Base-by-base conservation (phyloP, 2,797 vertebrate species). In the Acridotheres tristis region DNA sequence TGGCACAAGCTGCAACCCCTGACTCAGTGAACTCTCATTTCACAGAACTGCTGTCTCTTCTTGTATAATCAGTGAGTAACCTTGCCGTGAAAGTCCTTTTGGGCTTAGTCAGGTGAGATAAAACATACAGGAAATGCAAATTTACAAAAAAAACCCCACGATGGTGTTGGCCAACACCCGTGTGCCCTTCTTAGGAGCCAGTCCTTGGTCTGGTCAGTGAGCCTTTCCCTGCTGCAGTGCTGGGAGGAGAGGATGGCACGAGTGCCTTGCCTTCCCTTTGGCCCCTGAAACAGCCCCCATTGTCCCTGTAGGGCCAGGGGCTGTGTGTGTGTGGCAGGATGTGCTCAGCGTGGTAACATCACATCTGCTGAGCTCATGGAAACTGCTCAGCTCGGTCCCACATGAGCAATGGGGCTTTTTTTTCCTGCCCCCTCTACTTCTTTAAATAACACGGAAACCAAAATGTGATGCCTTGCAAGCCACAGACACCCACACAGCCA, bases 281-380 rank as follows among this genome's bases (percentile, higher is more conserved):
- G 32, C 32, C 72, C n/a, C 87, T 20, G 18, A 6, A 62, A 16
- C 10, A 6, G 15, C 10, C 2, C 22, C 47, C 1, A 0, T 13
- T 66, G 87, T 94, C 48, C 61, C 79, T 12, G 8, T 2, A 7
- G 65, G 62, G 50, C 72, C 3, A 16, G 59, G 84, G 61, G 34
- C 90, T 1, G 0, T 4, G 14, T 75, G 58, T 8, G 29, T 50
- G 36, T 82, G 78, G 53, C 89, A 96, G 95, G 95, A 94, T 92
- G 92, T 75, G 65, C 92, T 95, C 7, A 1, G 47, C 18, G 22
- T 16, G 21, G 75, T 12, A 21, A 34, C 78, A 40, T 42, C 61
- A 36, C 68, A 87, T 88, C 57, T 91, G 90, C 95, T 96, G 94
- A 94, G 89, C 82, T 97, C 88, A 88, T 32, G 94, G 96, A 96